phyloP scores from a whole-genome alignment of 2,888 invertebrate genomes.

The Philhelius pedissequus region DNA sequence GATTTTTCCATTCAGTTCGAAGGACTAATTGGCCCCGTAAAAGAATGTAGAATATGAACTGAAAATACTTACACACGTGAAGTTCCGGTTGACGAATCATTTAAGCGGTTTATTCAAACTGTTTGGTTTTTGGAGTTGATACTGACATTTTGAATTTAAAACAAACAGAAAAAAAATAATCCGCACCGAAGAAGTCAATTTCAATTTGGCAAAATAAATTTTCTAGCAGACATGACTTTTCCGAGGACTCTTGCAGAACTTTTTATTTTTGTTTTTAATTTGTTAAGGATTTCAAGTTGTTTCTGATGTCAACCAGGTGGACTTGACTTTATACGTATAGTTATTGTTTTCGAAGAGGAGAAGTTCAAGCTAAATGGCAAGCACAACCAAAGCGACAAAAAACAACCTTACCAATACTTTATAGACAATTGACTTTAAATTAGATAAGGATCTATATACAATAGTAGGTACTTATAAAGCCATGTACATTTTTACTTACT shows the following conservation, averaged over 20 bases:
- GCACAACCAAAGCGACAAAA: too few species aligned
- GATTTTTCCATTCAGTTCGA: background rate
- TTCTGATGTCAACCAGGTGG: background rate
- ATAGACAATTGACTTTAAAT: too few species aligned
- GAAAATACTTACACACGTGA: constrained; percentile 9
- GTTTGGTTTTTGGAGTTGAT: background rate
- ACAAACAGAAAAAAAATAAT: background rate
- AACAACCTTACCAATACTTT: too few species aligned
- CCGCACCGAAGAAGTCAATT: background rate
- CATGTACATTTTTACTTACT: too few species aligned
- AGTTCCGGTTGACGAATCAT: constrained; percentile 47
- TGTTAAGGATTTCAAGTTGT: background rate
- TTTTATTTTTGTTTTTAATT: background rate
- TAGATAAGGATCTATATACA: too few species aligned
- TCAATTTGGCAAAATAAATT: background rate
- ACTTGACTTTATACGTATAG: background rate
- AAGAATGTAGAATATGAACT: constrained; percentile 16
- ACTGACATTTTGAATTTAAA: background rate
- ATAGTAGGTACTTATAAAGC: too few species aligned
- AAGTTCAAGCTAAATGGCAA: too few species aligned
- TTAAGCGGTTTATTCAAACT: constrained; percentile 11
- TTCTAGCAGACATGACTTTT: background rate
- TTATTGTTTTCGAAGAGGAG: background rate
- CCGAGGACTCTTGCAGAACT: background rate
- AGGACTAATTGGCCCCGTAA: constrained; percentile 44